These are phyloP conservation scores for Pocota personata DNA, from an alignment of 2,888 invertebrate species.

Conservation along the genomic window DNA sequence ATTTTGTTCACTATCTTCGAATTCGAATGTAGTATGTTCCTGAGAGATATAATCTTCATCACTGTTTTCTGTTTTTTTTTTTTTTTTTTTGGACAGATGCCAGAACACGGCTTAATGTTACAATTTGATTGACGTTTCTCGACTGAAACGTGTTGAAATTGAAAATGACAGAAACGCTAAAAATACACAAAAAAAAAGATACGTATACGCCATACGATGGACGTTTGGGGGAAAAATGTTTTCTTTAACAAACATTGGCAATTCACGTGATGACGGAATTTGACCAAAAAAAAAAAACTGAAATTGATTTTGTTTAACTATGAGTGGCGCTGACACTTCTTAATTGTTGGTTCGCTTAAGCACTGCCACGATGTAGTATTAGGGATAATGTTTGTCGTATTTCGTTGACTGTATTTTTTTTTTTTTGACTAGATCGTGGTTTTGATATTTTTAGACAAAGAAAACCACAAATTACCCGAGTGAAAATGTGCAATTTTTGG, in stretches of 20 bases:
- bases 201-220: constrained; percentile 44
- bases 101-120: constrained; percentile 28
- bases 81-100: constrained; percentile 53
- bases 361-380: not conserved
- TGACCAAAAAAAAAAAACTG: constrained; percentile 39
- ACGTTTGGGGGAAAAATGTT: not conserved
- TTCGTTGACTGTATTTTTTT: not conserved
- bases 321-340: constrained; percentile 63
- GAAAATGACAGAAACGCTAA: constrained; percentile 45
- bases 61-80: too few relatives aligned
- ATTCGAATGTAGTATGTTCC: too few relatives aligned
- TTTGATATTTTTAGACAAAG: constrained; percentile 14
- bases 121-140: constrained; percentile 66
- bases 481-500: constrained; percentile 12
- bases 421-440: constrained; percentile 8
- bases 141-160: constrained; percentile 58
- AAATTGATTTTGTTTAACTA: constrained; percentile 30
- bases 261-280: constrained; percentile 61
- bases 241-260: constrained; percentile 28
- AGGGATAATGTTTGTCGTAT: constrained; percentile 22
- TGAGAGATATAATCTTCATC: constrained; percentile 27
- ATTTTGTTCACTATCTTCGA: not conserved
- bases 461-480: constrained; percentile 6
- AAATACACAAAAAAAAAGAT: constrained; percentile 37
- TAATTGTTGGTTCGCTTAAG: constrained; percentile 27